phyloP scores from a whole-genome alignment of 2,888 invertebrate species.

The Sarcophaga rosellei region DNA sequence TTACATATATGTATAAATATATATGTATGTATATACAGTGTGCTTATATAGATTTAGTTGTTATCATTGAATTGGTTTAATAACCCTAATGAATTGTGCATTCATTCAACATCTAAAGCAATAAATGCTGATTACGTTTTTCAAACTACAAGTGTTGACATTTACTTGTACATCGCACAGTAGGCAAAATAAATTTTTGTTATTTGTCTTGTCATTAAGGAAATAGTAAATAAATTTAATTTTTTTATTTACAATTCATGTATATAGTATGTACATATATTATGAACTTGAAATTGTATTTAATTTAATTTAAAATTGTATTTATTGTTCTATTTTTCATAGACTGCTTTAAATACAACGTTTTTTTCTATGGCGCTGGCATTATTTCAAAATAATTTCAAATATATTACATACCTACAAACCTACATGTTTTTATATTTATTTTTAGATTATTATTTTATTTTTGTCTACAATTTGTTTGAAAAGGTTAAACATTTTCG shows the following conservation, averaged over 20 bases:
- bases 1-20: no score
- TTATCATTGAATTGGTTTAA: slow-evolving; percentile 47
- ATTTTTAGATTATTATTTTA: not conserved
- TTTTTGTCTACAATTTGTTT: not conserved
- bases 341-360: not conserved
- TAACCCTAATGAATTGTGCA: slow-evolving; percentile 43
- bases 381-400: not conserved
- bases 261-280: no score
- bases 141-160: no score
- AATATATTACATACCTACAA: no score
- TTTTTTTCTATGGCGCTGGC: not conserved
- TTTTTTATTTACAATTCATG: not conserved
- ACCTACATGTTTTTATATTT: not conserved
- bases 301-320: not conserved
- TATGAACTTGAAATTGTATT: slow-evolving; percentile 5
- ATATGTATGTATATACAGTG: no score
- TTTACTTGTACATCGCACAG: not conserved
- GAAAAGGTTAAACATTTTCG: not conserved
- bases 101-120: slow-evolving; percentile 28
- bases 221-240: not conserved
- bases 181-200: not conserved
- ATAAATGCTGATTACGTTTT: not conserved
- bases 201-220: not conserved
- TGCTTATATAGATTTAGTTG: not conserved
- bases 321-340: not conserved